phyloP scores from a whole-genome alignment of 2,888 invertebrate species.

The Phrixothrix hirtus region DNA sequence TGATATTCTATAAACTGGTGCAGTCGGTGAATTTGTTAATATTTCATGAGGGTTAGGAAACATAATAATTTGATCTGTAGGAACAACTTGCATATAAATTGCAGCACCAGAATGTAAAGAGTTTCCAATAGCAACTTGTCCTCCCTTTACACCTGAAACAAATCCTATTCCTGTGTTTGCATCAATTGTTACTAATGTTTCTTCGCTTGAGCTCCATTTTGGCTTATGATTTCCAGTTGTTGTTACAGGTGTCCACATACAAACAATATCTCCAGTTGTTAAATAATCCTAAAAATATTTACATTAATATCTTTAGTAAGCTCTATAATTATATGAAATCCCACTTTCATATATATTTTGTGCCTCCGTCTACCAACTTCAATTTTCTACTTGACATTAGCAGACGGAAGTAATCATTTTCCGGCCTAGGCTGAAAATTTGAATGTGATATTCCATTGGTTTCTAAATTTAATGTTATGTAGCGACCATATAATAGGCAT shows the following conservation, averaged over 20 bases:
- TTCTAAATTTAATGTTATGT: too few relatives aligned
- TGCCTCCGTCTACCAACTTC: too few relatives aligned
- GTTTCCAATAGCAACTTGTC: slow-evolving; percentile 47
- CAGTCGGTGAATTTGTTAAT: slow-evolving; percentile 46
- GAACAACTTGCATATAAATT: slow-evolving; percentile 45
- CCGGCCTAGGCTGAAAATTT: too few relatives aligned
- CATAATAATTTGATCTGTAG: slow-evolving; percentile 45
- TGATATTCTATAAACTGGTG: slow-evolving; percentile 38
- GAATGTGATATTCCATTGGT: too few relatives aligned
- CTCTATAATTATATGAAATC: too few relatives aligned
- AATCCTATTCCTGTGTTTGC: slow-evolving; percentile 51
- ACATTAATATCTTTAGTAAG: too few relatives aligned
- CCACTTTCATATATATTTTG: too few relatives aligned
- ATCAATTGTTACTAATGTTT: slow-evolving; percentile 43
- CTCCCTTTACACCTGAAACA: slow-evolving; percentile 45
- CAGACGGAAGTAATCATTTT: too few relatives aligned
- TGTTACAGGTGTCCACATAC: slow-evolving; percentile 59
- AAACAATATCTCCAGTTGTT: slow-evolving; percentile 61
- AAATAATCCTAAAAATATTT: slow-evolving; percentile 48
- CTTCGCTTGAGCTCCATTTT: slow-evolving; percentile 54
- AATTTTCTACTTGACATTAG: too few relatives aligned
- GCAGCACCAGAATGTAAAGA: slow-evolving; percentile 48
- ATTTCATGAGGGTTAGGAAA: slow-evolving; percentile 34
- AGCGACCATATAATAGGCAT: too few relatives aligned
- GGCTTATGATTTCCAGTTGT: slow-evolving; percentile 24